Conservation (phyloP, 1,140 invertebrate genomes). For the Drosophila suzukii region DNA sequence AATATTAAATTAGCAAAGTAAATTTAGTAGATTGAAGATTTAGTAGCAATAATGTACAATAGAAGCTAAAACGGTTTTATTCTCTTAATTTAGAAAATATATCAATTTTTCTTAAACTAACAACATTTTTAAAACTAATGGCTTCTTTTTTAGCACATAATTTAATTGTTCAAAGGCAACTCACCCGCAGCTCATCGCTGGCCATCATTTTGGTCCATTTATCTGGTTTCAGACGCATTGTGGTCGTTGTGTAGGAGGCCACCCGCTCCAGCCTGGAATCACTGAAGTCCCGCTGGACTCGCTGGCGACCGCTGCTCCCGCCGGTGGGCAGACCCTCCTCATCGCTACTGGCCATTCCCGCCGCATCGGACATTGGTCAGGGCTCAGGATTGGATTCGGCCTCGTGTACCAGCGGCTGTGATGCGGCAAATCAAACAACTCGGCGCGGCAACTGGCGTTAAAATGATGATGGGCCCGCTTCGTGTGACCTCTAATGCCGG, state of each 20-base stretch:
- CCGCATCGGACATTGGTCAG: conserved; percentile 49
- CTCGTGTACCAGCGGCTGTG: conserved; percentile 30
- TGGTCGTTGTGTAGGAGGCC: conserved; percentile 85
- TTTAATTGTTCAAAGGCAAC: too few species aligned
- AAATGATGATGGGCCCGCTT: conserved; percentile 66
- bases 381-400: background rate
- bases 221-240: conserved; percentile 89
- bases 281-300: conserved; percentile 58
- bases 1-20: too few species aligned
- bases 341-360: conserved; percentile 62
- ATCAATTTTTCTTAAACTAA: too few species aligned
- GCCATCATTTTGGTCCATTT: conserved; percentile 91
- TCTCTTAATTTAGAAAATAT: too few species aligned
- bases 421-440: conserved; percentile 64
- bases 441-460: conserved; percentile 56
- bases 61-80: too few species aligned
- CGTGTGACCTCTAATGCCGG: conserved; percentile 69
- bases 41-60: too few species aligned
- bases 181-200: conserved; percentile 85
- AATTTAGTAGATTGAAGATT: too few species aligned
- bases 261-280: conserved; percentile 75
- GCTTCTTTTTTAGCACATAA: too few species aligned
- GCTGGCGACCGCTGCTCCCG: conserved; percentile 23
- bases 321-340: conserved; percentile 48
- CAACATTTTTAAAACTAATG: too few species aligned